phyloP scores from a whole-genome alignment of 2,888 invertebrate genomes.

The Lasioglossum morio region DNA sequence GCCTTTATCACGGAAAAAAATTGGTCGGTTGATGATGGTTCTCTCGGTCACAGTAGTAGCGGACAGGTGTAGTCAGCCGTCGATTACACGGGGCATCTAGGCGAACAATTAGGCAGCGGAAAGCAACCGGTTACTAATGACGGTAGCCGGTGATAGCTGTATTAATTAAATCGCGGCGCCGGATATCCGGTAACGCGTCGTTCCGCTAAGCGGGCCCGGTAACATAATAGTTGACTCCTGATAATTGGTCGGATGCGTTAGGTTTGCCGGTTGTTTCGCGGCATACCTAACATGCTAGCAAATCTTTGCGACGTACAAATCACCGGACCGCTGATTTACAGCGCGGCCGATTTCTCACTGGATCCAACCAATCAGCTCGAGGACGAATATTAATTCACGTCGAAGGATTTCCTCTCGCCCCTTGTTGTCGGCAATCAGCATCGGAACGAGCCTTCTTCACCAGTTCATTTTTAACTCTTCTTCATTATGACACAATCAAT shows the following conservation, averaged over 20 bases:
- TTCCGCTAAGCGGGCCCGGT: conserved; percentile 1
- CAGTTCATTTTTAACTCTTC: too few species aligned
- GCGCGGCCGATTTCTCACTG: neutral
- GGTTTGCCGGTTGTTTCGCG: conserved; percentile 12
- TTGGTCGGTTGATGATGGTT: neutral
- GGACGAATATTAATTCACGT: too few species aligned
- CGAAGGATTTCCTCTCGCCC: too few species aligned
- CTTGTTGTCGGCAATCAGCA: too few species aligned
- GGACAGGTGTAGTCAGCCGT: neutral
- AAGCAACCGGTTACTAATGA: conserved; percentile 1
- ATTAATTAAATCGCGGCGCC: conserved; percentile 45
- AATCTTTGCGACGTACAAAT: neutral
- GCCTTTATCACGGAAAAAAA: neutral
- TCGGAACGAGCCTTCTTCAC: too few species aligned
- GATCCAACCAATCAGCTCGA: too few species aligned
- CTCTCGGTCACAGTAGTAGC: neutral
- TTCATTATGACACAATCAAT: too few species aligned
- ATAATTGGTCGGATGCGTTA: conserved; percentile 46
- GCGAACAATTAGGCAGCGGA: neutral
- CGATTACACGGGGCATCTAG: neutral
- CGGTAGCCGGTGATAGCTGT: neutral
- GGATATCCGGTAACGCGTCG: conserved; percentile 2
- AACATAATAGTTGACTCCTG: conserved; percentile 19
- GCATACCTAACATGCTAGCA: conserved; percentile 7
- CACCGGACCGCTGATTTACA: neutral